phyloP scores from a whole-genome alignment of 2,888 invertebrate species.

The Abrostola triplasia region DNA sequence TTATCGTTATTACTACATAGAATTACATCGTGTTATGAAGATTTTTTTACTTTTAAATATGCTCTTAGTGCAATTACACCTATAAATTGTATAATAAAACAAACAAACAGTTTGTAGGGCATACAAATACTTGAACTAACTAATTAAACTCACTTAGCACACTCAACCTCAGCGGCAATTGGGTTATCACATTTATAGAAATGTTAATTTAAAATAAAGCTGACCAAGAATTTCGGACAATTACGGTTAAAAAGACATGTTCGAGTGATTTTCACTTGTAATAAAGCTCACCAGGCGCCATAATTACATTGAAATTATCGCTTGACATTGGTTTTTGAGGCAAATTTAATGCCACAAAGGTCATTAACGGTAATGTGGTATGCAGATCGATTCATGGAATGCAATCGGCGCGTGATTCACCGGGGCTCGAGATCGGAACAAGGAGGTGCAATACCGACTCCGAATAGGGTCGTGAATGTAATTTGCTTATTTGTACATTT shows the following conservation, averaged over 20 bases:
- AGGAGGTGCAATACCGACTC: slow-evolving; percentile 51
- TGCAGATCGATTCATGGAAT: slow-evolving; percentile 71
- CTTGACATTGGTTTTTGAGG: slow-evolving; percentile 70
- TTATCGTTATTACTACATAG: neutral
- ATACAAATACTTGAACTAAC: too few relatives aligned
- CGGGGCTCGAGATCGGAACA: slow-evolving; percentile 53
- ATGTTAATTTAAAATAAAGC: neutral
- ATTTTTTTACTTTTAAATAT: too few relatives aligned
- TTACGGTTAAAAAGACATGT: slow-evolving; percentile 59
- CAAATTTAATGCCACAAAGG: slow-evolving; percentile 70
- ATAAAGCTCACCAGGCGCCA: slow-evolving; percentile 65
- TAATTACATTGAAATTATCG: slow-evolving; percentile 68
- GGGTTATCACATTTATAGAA: neutral
- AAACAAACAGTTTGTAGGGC: neutral
- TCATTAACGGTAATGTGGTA: slow-evolving; percentile 78
- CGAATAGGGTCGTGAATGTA: slow-evolving; percentile 41
- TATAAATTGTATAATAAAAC: neutral
- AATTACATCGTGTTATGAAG: too few relatives aligned
- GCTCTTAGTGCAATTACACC: too few relatives aligned
- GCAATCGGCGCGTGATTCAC: slow-evolving; percentile 74
- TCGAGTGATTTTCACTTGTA: slow-evolving; percentile 63
- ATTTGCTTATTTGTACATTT: slow-evolving; percentile 29
- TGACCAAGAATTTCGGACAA: slow-evolving; percentile 14
- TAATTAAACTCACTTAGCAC: neutral
- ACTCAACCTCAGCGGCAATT: too few relatives aligned